Base-by-base conservation (phyloP, 2,888 invertebrate species). In the Lepetodrilus schrolli region DNA sequence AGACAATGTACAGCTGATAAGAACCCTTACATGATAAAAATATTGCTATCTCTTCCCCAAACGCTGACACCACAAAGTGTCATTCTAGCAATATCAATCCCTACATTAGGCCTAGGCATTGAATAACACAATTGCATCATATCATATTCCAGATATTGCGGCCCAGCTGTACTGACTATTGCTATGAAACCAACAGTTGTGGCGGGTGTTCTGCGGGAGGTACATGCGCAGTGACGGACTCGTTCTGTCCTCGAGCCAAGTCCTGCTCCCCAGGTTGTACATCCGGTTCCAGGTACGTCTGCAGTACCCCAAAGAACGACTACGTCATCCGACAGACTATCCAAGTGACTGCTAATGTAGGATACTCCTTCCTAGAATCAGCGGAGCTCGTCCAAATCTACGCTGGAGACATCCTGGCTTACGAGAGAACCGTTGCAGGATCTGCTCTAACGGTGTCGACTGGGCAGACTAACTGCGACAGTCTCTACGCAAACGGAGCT, bases 381-480 rank as follows among this genome's bases (percentile, higher is more conserved):
- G 70, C 73, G 2, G 36, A 43, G 1, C 51, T 74, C 8, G 71
- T 76, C 17, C 38, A 79, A 17, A 80, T 87, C 0, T 17, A 66
- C 1, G 75, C 80, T 1, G 86, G 86, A 2, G 83, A 85, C 58
- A 76, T 85, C 3, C 66, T 87, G 7, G 86, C 82, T 5, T 80
- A 79, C 58, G 73, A 80, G 34, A 74, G 74, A 20, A 23, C n/a
- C 5, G 20, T 30, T 4, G 74, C 66, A 3, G 65, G 74, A 0
- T 74, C 70, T 23, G 50, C 78, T 0, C 66, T 80, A 5, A 75
- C 82, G 3, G 34, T 74, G 4, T 7, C 71, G 8, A 23, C 13
- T 4, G 23, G 34, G 0, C 30, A 36, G 2, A 34, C 49, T 8
- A 21, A 3, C 1, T 34, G 47, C 20, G 68, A 73, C 49, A 38